Percentiles rank a stretch among this genome's conserved stretches.
Conservation (phyloP, 2,888 invertebrate species). For the Aelia acuminata region DNA sequence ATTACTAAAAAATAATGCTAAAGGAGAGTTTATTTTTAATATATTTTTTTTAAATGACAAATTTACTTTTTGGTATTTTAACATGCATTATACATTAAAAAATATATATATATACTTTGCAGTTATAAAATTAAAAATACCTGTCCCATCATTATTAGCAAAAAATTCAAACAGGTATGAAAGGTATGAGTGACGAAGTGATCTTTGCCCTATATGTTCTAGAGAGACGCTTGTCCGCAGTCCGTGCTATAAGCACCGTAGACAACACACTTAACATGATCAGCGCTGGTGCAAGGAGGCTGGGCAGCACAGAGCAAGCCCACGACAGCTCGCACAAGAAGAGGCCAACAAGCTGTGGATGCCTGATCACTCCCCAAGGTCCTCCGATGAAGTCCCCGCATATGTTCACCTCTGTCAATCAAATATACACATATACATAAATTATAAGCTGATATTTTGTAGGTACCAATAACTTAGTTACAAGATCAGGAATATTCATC, state of each 20-base stretch:
- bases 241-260: neutral
- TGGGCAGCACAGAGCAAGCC: neutral
- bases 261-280: neutral
- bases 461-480: neutral
- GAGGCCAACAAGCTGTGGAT: neutral
- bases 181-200: conserved; percentile 5
- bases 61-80: conserved; percentile 17
- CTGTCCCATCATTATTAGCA: neutral
- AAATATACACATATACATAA: neutral
- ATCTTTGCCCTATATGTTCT: conserved; percentile 9
- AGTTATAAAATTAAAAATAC: conserved; percentile 7
- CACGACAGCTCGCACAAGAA: neutral
- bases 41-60: neutral
- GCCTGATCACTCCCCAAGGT: conserved; percentile 12
- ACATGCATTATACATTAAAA: neutral
- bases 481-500: neutral
- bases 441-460: no score
- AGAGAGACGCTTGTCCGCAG: conserved; percentile 7
- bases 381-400: conserved; percentile 9
- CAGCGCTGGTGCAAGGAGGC: neutral
- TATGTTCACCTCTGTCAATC: neutral
- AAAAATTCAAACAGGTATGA: neutral
- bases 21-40: neutral
- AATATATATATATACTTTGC: neutral
- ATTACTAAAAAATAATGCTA: no score